Evolutionary conservation across 2,797 vertebrate species (phyloP), one percentile per base, ranked within the genome.

Genomic region (Bradypus variegatus): DNA sequence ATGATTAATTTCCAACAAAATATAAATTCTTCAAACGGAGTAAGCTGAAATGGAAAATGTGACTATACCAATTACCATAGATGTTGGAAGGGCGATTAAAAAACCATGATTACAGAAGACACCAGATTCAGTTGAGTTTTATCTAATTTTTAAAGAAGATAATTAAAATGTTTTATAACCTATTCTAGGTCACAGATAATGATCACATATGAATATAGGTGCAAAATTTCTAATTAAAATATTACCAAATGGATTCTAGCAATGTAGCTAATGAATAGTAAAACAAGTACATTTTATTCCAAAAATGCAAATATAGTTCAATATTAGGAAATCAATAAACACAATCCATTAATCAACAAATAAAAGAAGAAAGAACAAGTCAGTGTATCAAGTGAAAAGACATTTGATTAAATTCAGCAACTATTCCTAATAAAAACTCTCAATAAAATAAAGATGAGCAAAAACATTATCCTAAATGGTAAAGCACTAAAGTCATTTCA

Each of bases 331-430:
- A 72, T 70, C 36, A 58, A 60, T 55, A 25, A 89, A 45, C 15
- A 82, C 38, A 77, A 85, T 86, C 16, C 33, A 64, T 65, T 73
- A 81, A 91, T 84, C 62, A 86, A 62, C 8, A 80, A 70, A 50
- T 29, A 77, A 84, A 76, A 75, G 38, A 53, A 82, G 33, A 78
- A 87, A 89, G 75, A 81, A 67, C 53, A 83, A 86, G 67, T 79
- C 27, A 78, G 29, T 18, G 2, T 78, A 36, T 67, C 45, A 48
- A 76, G 77, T 75, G 33, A 82, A 94, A 94, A 89, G 23, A 88
- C 23, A 62, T 64, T 80, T 93, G 50, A 85, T 82, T 89, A 86
- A 86, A 64, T 73, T 85, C 85, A 88, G 15, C 31, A 88, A 76
- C n/a, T 55, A 27, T 67, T 78, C 6, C n/a, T 94, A 93, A 85